Base-by-base conservation (phyloP, 2,797 vertebrate species). In the Scomberomorus guttatus region DNA sequence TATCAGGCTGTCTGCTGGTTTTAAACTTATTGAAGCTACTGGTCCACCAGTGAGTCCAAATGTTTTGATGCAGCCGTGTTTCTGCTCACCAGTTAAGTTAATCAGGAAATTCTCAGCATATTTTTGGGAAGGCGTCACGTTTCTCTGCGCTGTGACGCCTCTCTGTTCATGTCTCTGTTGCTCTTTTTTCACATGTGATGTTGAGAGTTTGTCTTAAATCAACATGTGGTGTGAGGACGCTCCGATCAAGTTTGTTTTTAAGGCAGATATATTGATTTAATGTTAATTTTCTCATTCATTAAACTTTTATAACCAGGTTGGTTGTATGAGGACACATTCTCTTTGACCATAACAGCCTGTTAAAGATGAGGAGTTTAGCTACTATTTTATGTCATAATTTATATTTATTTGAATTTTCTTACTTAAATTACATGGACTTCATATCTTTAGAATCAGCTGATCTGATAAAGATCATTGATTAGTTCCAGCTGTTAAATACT, bases 51-150 rank as follows among this genome's bases (percentile, higher is more conserved):
- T 59, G 51, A 7, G 59, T 67, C 66, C 56, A 25, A 54, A 59
- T 52, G 63, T 75, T 74, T 63, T 13, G n/a, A 65, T 65, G 51
- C 60, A 63, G 65, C 60, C 61, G 42, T 75, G 75, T 55, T 81
- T 20, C 46, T 50, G 9, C 80, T 77, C 76, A 32, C 15, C 64
- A 8, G 42, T 58, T 20, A 0, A 24, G 22, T 55, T 73, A 37
- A 84, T 77, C 72, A 84, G 85, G 82, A 87, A 82, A 87, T 87
- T 84, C 82, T 82, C 57, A 0, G 39, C 79, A 87, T 87, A 54
- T 60, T 82, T 87, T 12, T 11, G 13, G 15, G 61, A 52, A 29
- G 67, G 57, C 59, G 25, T 87, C 81, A 58, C 25, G 11, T 55
- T 68, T 77, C 42, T 59, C 18, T 12, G 5, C 20, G 5, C 27